Conservation (phyloP, 2,113 vertebrate species). For the Chionomys nivalis region DNA sequence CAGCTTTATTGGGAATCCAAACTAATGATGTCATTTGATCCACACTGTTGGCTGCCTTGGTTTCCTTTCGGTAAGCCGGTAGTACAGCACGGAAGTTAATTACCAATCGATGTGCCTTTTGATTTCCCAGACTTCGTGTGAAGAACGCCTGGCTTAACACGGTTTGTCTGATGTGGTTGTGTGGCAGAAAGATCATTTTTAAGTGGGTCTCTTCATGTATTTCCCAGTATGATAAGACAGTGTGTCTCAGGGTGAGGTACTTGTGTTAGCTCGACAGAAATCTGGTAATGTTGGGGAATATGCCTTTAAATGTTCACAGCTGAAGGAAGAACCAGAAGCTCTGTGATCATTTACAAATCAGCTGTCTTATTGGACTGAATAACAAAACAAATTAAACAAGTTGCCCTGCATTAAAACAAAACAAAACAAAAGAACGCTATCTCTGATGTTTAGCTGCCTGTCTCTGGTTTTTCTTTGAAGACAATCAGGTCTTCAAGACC, state of each 20-base stretch:
- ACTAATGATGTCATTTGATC: slow-evolving; percentile 67
- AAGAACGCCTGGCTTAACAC: not conserved
- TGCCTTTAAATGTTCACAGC: not conserved
- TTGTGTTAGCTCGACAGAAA: slow-evolving; percentile 48
- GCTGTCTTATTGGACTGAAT: not conserved
- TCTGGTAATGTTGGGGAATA: slow-evolving; percentile 31
- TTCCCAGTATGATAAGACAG: slow-evolving; percentile 24
- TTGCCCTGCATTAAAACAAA: slow-evolving; percentile 30
- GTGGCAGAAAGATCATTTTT: slow-evolving; percentile 25
- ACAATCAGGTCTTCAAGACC: slow-evolving; percentile 62
- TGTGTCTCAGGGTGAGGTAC: not conserved
- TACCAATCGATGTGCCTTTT: slow-evolving; percentile 42
- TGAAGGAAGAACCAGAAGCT: not conserved
- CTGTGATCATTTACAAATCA: slow-evolving; percentile 58
- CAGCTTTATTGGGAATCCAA: slow-evolving; percentile 58
- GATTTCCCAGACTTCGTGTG: not conserved
- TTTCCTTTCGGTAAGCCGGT: not conserved
- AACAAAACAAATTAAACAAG: slow-evolving; percentile 68
- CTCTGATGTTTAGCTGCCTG: slow-evolving; percentile 46
- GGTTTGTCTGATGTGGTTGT: slow-evolving; percentile 28
- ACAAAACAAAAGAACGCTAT: slow-evolving; percentile 48
- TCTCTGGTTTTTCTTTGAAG: slow-evolving; percentile 64
- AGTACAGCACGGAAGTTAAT: slow-evolving; percentile 58
- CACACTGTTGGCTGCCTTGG: slow-evolving; percentile 20
- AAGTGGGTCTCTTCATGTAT: slow-evolving; percentile 8